These are phyloP conservation scores for Philaethria dido DNA, from an alignment of 2,888 invertebrate genomes.

Conservation along the genomic window DNA sequence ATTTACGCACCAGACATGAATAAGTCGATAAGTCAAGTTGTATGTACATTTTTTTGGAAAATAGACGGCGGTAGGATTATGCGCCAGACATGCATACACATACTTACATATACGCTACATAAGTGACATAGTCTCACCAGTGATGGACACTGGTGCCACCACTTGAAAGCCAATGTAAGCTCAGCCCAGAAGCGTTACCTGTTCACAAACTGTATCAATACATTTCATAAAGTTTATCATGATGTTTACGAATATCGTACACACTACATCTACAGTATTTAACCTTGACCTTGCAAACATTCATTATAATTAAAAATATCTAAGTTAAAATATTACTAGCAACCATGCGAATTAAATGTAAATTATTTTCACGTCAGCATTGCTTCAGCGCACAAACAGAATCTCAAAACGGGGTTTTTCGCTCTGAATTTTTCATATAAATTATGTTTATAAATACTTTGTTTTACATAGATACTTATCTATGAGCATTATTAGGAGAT, in stretches of 20 bases:
- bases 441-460: slow-evolving; percentile 17
- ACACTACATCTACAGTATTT: too few species aligned
- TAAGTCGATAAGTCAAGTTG: too few species aligned
- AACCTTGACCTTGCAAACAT: slow-evolving; percentile 10
- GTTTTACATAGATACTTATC: background rate
- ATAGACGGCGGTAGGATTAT: too few species aligned
- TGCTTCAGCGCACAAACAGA: slow-evolving; percentile 59
- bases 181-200: too few species aligned
- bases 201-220: background rate
- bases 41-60: too few species aligned
- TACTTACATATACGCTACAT: too few species aligned
- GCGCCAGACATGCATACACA: too few species aligned
- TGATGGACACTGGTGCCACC: too few species aligned
- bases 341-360: slow-evolving; percentile 25
- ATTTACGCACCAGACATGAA: too few species aligned
- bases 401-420: slow-evolving; percentile 52
- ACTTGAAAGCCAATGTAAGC: too few species aligned
- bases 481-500: background rate
- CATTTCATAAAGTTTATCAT: background rate
- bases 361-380: slow-evolving; percentile 45
- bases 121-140: too few species aligned
- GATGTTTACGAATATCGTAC: too few species aligned
- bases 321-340: slow-evolving; percentile 29
- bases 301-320: slow-evolving; percentile 5
- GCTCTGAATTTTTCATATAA: background rate